These are phyloP conservation scores for Balaenoptera acutorostrata DNA, from an alignment of 2,113 vertebrate species.

Conservation along the genomic window DNA sequence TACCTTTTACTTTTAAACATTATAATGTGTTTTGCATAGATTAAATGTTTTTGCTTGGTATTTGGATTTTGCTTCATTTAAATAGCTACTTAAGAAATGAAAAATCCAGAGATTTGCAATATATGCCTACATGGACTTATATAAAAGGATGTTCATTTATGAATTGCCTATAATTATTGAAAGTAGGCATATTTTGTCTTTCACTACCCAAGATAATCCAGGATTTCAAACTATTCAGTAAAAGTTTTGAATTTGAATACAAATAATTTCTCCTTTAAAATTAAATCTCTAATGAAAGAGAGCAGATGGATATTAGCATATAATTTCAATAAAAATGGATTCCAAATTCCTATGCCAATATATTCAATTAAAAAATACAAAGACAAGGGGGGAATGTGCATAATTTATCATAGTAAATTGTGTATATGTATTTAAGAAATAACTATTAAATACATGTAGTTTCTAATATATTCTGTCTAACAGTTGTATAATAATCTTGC, in stretches of 20 bases:
- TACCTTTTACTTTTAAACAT: neutral
- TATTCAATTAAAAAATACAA: constrained; percentile 16
- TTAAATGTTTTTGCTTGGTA: neutral
- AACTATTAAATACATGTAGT: neutral
- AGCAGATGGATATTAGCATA: constrained; percentile 58
- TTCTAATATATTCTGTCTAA: neutral
- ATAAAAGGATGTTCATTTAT: neutral
- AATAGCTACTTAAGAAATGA: neutral
- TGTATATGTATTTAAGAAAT: neutral
- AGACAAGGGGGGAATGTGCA: neutral
- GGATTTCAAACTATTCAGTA: neutral
- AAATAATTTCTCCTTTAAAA: constrained; percentile 38
- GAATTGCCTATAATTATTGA: neutral
- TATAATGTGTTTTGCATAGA: neutral
- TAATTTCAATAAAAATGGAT: constrained; percentile 52
- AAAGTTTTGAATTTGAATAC: neutral
- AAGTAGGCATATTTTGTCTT: neutral
- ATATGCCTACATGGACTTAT: neutral
- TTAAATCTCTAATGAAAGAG: constrained; percentile 15
- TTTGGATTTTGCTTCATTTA: neutral
- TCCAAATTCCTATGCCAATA: constrained; percentile 17
- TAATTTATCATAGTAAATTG: neutral
- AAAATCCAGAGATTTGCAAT: neutral
- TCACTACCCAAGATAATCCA: neutral
- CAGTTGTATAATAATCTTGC: neutral